Evolutionary conservation across 2,113 vertebrate genomes (phyloP), one percentile per base, ranked within the genome.

Genomic region (Ornithorhynchus anatinus): DNA sequence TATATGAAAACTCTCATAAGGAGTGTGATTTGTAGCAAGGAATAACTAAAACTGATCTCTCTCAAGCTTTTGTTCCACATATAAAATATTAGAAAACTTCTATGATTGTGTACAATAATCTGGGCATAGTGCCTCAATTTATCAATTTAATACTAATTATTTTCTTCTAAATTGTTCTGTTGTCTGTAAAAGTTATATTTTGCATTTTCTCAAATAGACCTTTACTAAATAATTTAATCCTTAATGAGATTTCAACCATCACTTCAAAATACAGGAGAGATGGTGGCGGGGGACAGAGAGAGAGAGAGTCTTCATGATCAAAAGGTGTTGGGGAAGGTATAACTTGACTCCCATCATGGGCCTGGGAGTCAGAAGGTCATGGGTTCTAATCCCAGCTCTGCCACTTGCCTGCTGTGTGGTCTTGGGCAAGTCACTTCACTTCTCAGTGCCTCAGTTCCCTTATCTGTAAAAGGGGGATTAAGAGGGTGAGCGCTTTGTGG

Each of bases 1-100:
- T 84, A 59, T 66, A 31, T 60, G 45, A 83, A 65, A 79, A 44
- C 33, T 82, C 59, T 82, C 65, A 62, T 62, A 72, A 71, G 50
- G 79, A 67, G 78, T 73, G 63, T 22, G 82, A 35, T 39, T 38
- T 75, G 45, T 22, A 63, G 60, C 37, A 78, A 0, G 10, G 54
- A 76, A 61, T 47, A 57, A 51, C 70, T 44, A 64, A 81, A 70
- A 62, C 5, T 62, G 61, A 65, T 48, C 61, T 51, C 36, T 59
- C 47, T 69, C 57, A 72, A 71, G 57, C 53, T 82, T 77, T 60
- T 2, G 10, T 42, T 1, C 2, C 40, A 65, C 35, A 54, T 22
- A 43, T 73, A 62, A 70, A 14, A 13, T 10, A 71, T n/a, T 1
- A 1, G 2, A 71, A 64, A 64, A 38, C 1, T 8, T n/a, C 20